Evolutionary conservation across 2,113 vertebrate genomes (phyloP).

Genomic region (Trachemys scripta): DNA sequence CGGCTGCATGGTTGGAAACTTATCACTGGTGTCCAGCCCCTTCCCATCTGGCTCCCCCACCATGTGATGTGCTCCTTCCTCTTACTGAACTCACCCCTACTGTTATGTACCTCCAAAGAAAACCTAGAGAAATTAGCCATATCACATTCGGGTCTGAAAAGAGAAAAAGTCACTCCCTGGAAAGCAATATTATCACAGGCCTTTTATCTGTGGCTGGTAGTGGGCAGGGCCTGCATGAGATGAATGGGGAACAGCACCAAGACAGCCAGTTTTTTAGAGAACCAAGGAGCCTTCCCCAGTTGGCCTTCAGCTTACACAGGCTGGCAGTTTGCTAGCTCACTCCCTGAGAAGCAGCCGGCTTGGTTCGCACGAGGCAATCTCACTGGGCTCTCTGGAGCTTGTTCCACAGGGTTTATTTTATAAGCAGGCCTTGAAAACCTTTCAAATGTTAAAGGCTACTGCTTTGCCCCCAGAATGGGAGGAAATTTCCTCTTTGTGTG

Average conservation of each 20-base stretch:
- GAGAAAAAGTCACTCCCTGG: background rate
- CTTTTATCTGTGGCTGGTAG: background rate
- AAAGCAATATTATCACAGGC: background rate
- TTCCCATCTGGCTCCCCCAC: background rate
- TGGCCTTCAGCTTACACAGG: background rate
- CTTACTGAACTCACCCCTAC: background rate
- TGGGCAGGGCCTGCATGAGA: rapidly evolving
- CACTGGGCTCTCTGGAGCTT: background rate
- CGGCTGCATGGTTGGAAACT: background rate
- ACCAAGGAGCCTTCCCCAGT: background rate
- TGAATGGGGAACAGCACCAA: background rate
- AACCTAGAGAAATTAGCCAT: background rate
- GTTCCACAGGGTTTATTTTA: background rate
- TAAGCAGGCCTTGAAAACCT: background rate
- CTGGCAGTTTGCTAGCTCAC: background rate
- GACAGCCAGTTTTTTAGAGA: no score
- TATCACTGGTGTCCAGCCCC: background rate
- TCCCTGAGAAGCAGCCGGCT: background rate
- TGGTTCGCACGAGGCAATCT: background rate
- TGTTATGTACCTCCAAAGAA: background rate
- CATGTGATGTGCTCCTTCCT: background rate
- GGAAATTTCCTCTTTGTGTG: background rate
- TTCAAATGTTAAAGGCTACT: background rate
- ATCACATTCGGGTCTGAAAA: background rate
- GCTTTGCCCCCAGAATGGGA: background rate